These are phyloP conservation scores for Hirtodrosophila alboralis DNA, from an alignment of 2,888 invertebrate species.

Conservation along the genomic window DNA sequence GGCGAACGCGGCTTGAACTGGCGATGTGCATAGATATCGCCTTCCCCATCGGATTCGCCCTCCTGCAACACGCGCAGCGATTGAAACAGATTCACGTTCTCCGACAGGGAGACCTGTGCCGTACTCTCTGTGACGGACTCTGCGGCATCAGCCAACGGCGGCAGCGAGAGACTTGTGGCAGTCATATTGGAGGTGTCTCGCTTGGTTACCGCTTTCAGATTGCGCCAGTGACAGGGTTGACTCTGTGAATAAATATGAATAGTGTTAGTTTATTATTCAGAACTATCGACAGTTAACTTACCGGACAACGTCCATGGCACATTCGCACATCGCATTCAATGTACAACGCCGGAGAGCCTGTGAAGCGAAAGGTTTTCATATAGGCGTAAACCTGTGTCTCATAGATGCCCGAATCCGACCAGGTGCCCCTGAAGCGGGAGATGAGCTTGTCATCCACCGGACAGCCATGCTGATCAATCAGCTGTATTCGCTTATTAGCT, in stretches of 20 bases:
- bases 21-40: slow-evolving; percentile 66
- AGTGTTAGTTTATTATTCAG: too few species aligned
- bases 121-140: slow-evolving; percentile 72
- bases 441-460: slow-evolving; percentile 97
- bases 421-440: slow-evolving; percentile 95
- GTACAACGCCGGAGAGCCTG: slow-evolving; percentile 96
- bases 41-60: slow-evolving; percentile 88
- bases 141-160: slow-evolving; percentile 48
- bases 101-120: slow-evolving; percentile 87
- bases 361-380: slow-evolving; percentile 95
- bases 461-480: slow-evolving; percentile 96
- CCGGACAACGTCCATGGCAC: slow-evolving; percentile 97
- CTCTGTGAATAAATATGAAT: slow-evolving; percentile 86
- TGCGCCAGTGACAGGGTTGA: slow-evolving; percentile 96
- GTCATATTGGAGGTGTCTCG: slow-evolving; percentile 87
- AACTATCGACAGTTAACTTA: slow-evolving; percentile 84
- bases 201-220: slow-evolving; percentile 91
- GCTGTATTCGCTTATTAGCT: slow-evolving; percentile 94
- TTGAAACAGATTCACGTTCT: slow-evolving; percentile 95
- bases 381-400: slow-evolving; percentile 97
- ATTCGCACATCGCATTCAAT: slow-evolving; percentile 97
- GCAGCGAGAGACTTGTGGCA: slow-evolving; percentile 64
- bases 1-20: slow-evolving; percentile 43
- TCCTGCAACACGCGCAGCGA: slow-evolving; percentile 94
- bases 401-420: slow-evolving; percentile 94